These are phyloP conservation scores for Anthopleura xanthogrammica DNA, from an alignment of 92 coral and sea anemone genomes.

Conservation along the genomic window DNA sequence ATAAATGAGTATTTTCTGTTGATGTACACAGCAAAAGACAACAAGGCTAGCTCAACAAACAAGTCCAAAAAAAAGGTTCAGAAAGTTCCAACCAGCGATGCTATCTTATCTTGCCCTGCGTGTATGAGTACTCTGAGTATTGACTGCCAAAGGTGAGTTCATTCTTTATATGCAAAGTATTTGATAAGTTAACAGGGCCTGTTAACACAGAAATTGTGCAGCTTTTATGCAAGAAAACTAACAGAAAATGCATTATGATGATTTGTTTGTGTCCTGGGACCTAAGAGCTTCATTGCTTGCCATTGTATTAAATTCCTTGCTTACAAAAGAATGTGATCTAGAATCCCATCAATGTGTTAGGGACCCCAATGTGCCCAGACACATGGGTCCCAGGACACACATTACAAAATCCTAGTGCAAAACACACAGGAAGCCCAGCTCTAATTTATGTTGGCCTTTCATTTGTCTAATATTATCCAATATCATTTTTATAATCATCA, in stretches of 20 bases:
- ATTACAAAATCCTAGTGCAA: neutral
- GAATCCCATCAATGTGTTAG: too few relatives aligned
- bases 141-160: slow-evolving; percentile 87
- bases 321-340: too few relatives aligned
- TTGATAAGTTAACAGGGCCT: too few relatives aligned
- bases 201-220: too few relatives aligned
- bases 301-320: too few relatives aligned
- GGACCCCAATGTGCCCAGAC: too few relatives aligned
- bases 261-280: too few relatives aligned
- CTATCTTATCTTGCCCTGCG: slow-evolving; percentile 95
- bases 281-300: too few relatives aligned
- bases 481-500: neutral
- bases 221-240: neutral
- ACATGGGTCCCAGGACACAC: too few relatives aligned
- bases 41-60: slow-evolving; percentile 8
- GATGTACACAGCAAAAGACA: neutral
- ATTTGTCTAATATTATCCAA: neutral
- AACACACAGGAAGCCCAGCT: neutral
- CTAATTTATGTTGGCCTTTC: neutral
- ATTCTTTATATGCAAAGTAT: neutral
- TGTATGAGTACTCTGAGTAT: slow-evolving; percentile 88
- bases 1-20: neutral
- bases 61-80: slow-evolving; percentile 34
- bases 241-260: too few relatives aligned
- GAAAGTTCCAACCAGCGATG: slow-evolving; percentile 87